Percentiles rank a stretch among this genome's conserved stretches.
Evolutionary conservation across 2,797 vertebrate genomes (phyloP).

Genomic region (Miichthys miiuy): DNA sequence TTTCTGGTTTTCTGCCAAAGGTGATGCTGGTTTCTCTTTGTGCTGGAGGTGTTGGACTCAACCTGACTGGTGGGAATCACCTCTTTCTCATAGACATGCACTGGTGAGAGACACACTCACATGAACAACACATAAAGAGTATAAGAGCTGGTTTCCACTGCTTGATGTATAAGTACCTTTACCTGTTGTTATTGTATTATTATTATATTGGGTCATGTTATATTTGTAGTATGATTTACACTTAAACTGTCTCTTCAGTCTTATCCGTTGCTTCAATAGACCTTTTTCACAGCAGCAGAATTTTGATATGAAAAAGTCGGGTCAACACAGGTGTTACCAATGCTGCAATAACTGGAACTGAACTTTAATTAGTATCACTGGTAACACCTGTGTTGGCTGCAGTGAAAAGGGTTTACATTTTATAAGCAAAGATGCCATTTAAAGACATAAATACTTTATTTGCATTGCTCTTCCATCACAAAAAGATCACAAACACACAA

Average conservation of each 20-base stretch:
- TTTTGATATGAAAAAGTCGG: too few relatives aligned
- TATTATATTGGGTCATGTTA: too few relatives aligned
- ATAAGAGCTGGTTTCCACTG: background rate
- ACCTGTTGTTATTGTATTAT: background rate
- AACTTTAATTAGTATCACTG: too few relatives aligned
- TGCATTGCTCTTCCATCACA: too few relatives aligned
- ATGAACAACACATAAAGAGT: background rate
- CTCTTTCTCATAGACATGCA: conserved; percentile 99
- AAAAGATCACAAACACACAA: too few relatives aligned
- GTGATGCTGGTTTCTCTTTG: conserved; percentile 95
- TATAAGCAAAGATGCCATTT: background rate
- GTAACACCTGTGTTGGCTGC: too few relatives aligned
- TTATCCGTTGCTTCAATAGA: background rate
- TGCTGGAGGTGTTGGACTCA: conserved; percentile 95
- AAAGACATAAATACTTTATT: background rate
- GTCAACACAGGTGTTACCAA: too few relatives aligned
- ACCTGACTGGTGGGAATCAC: conserved; percentile 95
- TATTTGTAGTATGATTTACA: too few relatives aligned
- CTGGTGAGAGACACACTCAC: conserved; percentile 86
- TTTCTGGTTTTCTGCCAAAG: conserved; percentile 73
- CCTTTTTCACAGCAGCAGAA: too few relatives aligned
- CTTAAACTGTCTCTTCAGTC: background rate
- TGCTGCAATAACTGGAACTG: too few relatives aligned
- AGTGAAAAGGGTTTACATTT: background rate
- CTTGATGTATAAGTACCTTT: background rate